Evolutionary conservation across 1,140 invertebrate species (phyloP).

Genomic region (Heliconius melpomene): DNA sequence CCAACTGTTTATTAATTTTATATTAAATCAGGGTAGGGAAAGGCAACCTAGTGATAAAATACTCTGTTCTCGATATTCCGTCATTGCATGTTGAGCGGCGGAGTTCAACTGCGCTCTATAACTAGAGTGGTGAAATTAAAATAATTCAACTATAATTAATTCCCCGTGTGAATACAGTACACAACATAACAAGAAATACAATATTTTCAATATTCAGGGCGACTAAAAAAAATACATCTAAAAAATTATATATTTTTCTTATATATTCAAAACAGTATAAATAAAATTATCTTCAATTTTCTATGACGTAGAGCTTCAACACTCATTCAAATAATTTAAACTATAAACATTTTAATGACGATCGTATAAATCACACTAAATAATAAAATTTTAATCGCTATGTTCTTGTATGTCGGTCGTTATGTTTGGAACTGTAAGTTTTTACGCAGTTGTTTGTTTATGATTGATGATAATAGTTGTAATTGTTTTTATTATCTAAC

Average conservation of each 20-base stretch:
- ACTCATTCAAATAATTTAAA: neutral
- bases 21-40: no score
- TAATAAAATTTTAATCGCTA: neutral
- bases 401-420: neutral
- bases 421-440: neutral
- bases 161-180: no score
- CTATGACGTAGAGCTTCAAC: neutral
- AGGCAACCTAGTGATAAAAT: no score
- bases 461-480: neutral
- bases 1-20: no score
- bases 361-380: neutral
- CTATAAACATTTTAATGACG: neutral
- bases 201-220: no score
- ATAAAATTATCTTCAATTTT: neutral
- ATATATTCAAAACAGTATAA: neutral
- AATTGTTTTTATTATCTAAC: conserved; percentile 6
- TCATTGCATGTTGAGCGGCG: no score
- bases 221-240: neutral
- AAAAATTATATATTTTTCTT: neutral
- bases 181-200: no score
- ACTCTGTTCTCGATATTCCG: no score
- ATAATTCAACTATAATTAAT: no score
- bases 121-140: no score
- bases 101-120: no score
- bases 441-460: neutral